phyloP scores from a whole-genome alignment of 2,888 invertebrate species.

The Drosophila barbarae region DNA sequence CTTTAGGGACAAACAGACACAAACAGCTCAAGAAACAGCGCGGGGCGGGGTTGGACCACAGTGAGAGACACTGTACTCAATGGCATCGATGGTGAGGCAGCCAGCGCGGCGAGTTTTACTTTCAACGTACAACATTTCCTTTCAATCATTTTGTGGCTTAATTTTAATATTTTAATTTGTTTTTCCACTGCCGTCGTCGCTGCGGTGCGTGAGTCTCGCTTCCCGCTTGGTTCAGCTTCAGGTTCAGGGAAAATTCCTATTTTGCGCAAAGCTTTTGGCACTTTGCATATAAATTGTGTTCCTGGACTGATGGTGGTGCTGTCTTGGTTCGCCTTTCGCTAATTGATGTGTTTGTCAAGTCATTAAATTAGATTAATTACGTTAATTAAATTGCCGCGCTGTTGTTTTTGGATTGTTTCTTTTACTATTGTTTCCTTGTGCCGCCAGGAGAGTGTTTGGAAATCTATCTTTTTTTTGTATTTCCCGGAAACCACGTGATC shows the following conservation, averaged over 20 bases:
- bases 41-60: background rate
- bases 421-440: constrained; percentile 26
- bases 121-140: constrained; percentile 58
- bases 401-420: constrained; percentile 26
- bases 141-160: constrained; percentile 74
- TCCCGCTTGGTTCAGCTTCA: constrained; percentile 7
- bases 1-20: constrained; percentile 66
- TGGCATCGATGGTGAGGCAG: constrained; percentile 48
- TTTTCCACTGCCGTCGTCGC: constrained; percentile 37
- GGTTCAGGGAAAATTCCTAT: constrained; percentile 35
- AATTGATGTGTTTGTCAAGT: constrained; percentile 77
- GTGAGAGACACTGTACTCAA: constrained; percentile 28
- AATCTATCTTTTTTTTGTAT: constrained; percentile 5
- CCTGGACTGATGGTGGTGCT: constrained; percentile 25
- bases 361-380: constrained; percentile 76
- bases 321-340: constrained; percentile 48
- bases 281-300: constrained; percentile 70
- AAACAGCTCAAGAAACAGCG: constrained; percentile 33
- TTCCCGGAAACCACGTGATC: constrained; percentile 18
- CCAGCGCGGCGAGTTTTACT: constrained; percentile 34
- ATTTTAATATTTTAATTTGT: constrained; percentile 77
- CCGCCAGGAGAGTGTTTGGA: constrained; percentile 27
- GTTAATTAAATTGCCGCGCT: constrained; percentile 66
- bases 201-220: constrained; percentile 32
- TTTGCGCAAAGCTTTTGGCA: constrained; percentile 46